Evolutionary conservation across 2,888 invertebrate species (phyloP).

Genomic region (Teinopalpus imperialis): DNA sequence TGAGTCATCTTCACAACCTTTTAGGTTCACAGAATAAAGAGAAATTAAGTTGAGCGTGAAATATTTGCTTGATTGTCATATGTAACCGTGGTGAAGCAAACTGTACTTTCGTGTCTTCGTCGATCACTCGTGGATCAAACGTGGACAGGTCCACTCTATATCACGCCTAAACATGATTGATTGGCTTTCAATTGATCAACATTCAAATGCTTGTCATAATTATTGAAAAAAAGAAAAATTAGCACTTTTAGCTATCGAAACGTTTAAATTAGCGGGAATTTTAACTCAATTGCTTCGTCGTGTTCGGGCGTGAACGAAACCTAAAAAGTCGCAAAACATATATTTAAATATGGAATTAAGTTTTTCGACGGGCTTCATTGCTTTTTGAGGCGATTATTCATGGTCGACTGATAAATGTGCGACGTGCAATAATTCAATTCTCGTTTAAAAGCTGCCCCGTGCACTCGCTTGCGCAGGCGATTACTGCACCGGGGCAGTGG

Average conservation of each 20-base stretch:
- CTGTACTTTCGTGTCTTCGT: conserved; percentile 19
- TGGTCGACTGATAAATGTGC: conserved; percentile 70
- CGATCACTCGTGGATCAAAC: conserved; percentile 12
- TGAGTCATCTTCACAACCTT: conserved; percentile 5
- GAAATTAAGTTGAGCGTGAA: conserved; percentile 9
- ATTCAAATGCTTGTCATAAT: conserved; percentile 30
- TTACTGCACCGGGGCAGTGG: conserved; percentile 16
- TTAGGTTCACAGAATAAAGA: conserved; percentile 9
- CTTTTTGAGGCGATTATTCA: conserved; percentile 71
- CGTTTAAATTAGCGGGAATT: background rate
- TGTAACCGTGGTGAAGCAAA: conserved; percentile 13
- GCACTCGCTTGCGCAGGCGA: conserved; percentile 40
- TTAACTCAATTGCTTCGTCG: conserved; percentile 5
- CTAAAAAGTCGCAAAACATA: conserved; percentile 36
- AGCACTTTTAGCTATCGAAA: conserved; percentile 1
- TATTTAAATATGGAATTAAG: conserved; percentile 77
- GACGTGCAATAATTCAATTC: conserved; percentile 75
- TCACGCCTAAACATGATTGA: conserved; percentile 16
- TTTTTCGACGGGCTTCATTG: conserved; percentile 72
- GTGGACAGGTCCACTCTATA: conserved; percentile 8
- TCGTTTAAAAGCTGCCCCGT: conserved; percentile 66
- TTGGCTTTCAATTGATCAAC: conserved; percentile 14
- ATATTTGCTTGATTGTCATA: conserved; percentile 2
- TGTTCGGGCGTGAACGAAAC: conserved; percentile 1
- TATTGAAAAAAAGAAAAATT: conserved; percentile 30